phyloP scores from a whole-genome alignment of 2,113 vertebrate genomes.

The Sialia sialis region DNA sequence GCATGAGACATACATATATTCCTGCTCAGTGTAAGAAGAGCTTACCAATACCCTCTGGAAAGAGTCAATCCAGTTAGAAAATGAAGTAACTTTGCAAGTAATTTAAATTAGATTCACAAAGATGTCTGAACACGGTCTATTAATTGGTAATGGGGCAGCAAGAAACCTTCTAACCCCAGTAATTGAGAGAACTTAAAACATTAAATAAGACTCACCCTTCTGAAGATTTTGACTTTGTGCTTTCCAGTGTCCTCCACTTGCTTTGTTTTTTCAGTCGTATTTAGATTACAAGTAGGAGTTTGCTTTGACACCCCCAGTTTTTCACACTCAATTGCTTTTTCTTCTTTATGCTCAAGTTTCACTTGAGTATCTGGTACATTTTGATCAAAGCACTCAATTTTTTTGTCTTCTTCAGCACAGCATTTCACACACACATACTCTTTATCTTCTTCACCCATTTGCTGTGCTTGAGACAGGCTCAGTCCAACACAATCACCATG shows the following conservation, averaged over 20 bases:
- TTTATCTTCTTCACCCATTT: constrained; percentile 96
- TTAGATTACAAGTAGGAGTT: constrained; percentile 55
- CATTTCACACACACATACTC: constrained; percentile 96
- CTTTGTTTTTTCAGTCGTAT: constrained; percentile 59
- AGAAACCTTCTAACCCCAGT: background rate
- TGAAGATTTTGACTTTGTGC: constrained; percentile 84
- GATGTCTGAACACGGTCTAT: background rate
- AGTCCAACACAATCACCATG: constrained; percentile 96
- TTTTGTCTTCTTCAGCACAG: constrained; percentile 89
- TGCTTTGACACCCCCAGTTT: constrained; percentile 73
- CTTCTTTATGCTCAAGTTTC: constrained; percentile 74
- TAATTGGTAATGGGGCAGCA: background rate
- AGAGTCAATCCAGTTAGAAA: background rate
- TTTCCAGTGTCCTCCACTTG: constrained; percentile 64
- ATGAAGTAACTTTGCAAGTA: background rate
- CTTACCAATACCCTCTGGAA: background rate
- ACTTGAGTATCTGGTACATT: constrained; percentile 63
- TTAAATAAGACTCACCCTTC: constrained; percentile 74
- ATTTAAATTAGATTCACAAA: background rate
- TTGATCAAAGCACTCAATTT: constrained; percentile 70
- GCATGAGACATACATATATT: rapidly evolving
- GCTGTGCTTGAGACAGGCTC: constrained; percentile 89
- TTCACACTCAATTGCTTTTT: constrained; percentile 74
- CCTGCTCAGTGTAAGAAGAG: background rate
- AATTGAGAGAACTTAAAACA: background rate